Percentiles rank a stretch among this genome's conserved stretches.
These are phyloP conservation scores for Platysteira castanea DNA, from an alignment of 2,113 vertebrate species.

Conservation along the genomic window DNA sequence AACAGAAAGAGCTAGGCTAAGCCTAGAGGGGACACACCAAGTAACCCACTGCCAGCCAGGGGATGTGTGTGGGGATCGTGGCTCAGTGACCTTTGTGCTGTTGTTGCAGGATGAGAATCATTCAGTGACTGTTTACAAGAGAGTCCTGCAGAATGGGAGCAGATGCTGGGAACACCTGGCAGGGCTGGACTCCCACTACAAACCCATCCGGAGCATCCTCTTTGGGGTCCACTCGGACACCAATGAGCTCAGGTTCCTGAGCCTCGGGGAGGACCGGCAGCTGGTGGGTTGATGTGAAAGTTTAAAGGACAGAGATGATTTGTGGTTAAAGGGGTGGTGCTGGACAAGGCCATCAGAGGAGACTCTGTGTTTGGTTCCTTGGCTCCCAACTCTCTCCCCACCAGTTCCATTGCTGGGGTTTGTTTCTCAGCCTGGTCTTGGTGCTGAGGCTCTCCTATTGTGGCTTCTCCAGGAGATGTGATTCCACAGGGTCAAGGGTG, in stretches of 20 bases:
- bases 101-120: conserved; percentile 77
- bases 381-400: not conserved
- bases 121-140: conserved; percentile 79
- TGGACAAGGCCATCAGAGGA: not conserved
- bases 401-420: fast-evolving
- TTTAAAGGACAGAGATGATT: not conserved
- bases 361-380: not conserved
- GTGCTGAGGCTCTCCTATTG: not conserved
- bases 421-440: not conserved
- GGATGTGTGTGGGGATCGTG: fast-evolving
- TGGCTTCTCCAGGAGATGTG: not conserved
- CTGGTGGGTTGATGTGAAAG: conserved; percentile 72
- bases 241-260: conserved; percentile 82
- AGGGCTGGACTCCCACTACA: conserved; percentile 85
- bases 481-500: not conserved
- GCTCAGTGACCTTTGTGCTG: not conserved
- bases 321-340: not conserved
- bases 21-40: fast-evolving
- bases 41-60: not conserved
- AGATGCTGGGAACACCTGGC: conserved; percentile 80
- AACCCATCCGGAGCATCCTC: conserved; percentile 82
- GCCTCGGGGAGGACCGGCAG: conserved; percentile 83
- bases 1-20: not conserved
- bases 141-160: not conserved
- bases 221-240: conserved; percentile 85